These are phyloP conservation scores for Phyllopteryx taeniolatus DNA, from an alignment of 2,113 vertebrate species.

Conservation along the genomic window DNA sequence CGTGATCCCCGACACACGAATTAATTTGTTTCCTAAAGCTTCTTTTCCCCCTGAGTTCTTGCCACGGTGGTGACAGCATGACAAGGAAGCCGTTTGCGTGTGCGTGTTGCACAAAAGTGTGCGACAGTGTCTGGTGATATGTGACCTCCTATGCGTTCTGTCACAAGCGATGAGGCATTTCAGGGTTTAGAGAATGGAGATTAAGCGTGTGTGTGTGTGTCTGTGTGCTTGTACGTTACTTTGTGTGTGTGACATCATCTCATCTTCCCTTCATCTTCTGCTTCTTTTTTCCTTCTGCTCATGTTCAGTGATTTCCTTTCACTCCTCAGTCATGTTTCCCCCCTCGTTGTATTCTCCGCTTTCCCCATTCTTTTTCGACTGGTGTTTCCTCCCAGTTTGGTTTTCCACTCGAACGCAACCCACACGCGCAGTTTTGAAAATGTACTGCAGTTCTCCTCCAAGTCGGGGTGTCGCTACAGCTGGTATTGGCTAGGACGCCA, in stretches of 20 bases:
- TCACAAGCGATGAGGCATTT: constrained; percentile 62
- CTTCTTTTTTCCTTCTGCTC: neutral
- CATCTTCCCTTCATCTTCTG: neutral
- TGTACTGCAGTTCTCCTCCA: too few relatives aligned
- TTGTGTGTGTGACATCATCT: neutral
- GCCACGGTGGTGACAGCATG: constrained; percentile 55
- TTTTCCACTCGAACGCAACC: too few relatives aligned
- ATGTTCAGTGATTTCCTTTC: neutral
- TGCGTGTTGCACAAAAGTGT: constrained; percentile 6
- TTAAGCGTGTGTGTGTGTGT: constrained; percentile 10
- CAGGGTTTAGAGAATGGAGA: constrained; percentile 48
- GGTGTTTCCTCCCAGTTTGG: neutral
- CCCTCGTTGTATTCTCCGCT: constrained; percentile 1
- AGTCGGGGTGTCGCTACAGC: too few relatives aligned
- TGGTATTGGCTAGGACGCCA: too few relatives aligned
- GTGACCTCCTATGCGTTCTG: constrained; percentile 49
- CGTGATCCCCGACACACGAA: constrained; percentile 61
- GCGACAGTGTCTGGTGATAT: constrained; percentile 41
- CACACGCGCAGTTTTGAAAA: too few relatives aligned
- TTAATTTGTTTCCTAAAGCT: constrained; percentile 71
- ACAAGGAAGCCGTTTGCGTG: constrained; percentile 39
- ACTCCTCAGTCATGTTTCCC: neutral
- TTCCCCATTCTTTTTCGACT: neutral
- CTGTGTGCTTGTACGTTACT: neutral
- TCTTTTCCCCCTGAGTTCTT: constrained; percentile 45